phyloP scores from a whole-genome alignment of 2,797 vertebrate species.

The Chelon labrosus region DNA sequence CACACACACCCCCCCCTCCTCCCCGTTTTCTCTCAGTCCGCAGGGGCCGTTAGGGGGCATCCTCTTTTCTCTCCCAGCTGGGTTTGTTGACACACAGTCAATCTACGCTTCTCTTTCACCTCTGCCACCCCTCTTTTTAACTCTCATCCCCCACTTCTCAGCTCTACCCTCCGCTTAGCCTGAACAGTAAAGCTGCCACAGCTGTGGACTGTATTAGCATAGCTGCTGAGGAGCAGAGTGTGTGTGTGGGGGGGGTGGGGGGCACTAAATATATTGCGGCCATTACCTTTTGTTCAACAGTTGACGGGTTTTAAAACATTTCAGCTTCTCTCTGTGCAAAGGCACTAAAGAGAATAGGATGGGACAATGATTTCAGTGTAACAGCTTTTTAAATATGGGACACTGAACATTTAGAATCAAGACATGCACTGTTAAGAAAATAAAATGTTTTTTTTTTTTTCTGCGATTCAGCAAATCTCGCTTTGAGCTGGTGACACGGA shows the following conservation, averaged over 20 bases:
- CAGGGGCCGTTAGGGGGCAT: constrained; percentile 87
- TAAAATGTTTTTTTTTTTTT: neutral
- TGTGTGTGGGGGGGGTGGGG: constrained; percentile 30
- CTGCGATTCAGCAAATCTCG: no score
- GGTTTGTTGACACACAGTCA: constrained; percentile 98
- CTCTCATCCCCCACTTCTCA: constrained; percentile 44
- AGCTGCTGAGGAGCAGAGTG: constrained; percentile 78
- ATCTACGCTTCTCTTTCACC: constrained; percentile 87
- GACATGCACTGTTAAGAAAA: constrained; percentile 7
- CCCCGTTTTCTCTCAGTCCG: constrained; percentile 68
- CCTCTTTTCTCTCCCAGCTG: constrained; percentile 92
- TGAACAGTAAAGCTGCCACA: constrained; percentile 96
- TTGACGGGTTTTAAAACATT: constrained; percentile 94
- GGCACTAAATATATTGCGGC: constrained; percentile 91
- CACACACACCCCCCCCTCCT: constrained; percentile 82
- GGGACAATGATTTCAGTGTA: constrained; percentile 88
- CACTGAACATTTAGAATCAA: constrained; percentile 69
- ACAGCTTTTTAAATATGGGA: constrained; percentile 93
- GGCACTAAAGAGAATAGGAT: constrained; percentile 79
- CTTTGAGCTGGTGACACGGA: no score
- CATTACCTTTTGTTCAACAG: constrained; percentile 91
- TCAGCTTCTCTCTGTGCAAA: constrained; percentile 85
- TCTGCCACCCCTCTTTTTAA: constrained; percentile 75
- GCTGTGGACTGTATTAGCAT: constrained; percentile 96
- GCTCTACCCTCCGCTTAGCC: constrained; percentile 74